Evolutionary conservation across 2,888 invertebrate genomes (phyloP).

Genomic region (Zonitis immaculata): DNA sequence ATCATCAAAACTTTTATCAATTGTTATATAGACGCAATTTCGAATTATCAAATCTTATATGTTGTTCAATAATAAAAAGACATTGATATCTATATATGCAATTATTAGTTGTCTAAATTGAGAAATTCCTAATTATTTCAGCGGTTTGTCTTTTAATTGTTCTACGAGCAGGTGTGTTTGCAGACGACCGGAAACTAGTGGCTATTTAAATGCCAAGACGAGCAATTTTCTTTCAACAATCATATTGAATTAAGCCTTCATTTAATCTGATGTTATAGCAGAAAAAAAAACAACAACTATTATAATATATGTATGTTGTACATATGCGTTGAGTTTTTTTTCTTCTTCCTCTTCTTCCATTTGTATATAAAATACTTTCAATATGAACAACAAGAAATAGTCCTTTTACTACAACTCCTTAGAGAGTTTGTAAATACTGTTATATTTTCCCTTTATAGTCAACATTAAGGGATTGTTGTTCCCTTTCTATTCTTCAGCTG

Average conservation of each 20-base stretch:
- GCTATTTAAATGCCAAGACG: not conserved
- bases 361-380: not conserved
- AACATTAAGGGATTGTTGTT: not conserved
- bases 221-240: too few species aligned
- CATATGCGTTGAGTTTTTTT: not conserved
- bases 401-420: not conserved
- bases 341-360: not conserved
- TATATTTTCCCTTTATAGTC: not conserved
- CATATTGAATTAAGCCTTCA: too few species aligned
- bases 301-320: too few species aligned
- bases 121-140: not conserved
- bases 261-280: too few species aligned
- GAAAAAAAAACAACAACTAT: too few species aligned
- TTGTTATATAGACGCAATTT: too few species aligned
- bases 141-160: not conserved
- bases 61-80: too few species aligned
- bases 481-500: not conserved
- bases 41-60: too few species aligned
- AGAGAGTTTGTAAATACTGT: not conserved
- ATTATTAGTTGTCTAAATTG: not conserved
- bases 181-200: not conserved
- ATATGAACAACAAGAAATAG: not conserved
- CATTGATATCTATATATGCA: too few species aligned
- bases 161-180: not conserved
- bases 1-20: too few species aligned